phyloP scores from a whole-genome alignment of 2,888 invertebrate genomes.

The Lasioglossum zephyrum region DNA sequence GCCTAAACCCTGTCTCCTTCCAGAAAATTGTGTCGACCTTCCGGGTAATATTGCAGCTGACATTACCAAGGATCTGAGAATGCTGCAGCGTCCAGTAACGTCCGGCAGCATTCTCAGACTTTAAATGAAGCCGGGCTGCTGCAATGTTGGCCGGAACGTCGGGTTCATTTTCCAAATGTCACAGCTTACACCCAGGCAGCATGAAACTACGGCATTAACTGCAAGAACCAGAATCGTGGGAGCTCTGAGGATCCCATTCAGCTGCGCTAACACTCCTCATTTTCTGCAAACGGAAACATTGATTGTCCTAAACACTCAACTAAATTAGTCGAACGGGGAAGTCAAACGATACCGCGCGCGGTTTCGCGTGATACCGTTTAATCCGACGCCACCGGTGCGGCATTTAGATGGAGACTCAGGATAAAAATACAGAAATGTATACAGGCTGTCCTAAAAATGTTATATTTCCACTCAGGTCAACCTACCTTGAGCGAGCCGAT shows the following conservation, averaged over 20 bases:
- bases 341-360: not conserved
- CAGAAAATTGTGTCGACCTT: conserved; percentile 22
- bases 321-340: conserved; percentile 1
- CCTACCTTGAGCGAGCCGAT: too few relatives aligned
- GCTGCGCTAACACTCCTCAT: not conserved
- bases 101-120: conserved; percentile 16
- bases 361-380: not conserved
- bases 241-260: conserved; percentile 15
- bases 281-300: not conserved
- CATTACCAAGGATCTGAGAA: conserved; percentile 1
- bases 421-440: too few relatives aligned
- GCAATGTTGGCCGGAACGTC: not conserved
- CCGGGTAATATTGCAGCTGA: not conserved
- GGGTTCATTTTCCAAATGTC: conserved; percentile 29
- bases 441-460: too few relatives aligned
- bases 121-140: conserved; percentile 10
- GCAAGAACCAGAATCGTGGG: conserved; percentile 14
- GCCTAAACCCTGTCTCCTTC: not conserved
- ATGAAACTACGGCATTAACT: conserved; percentile 18
- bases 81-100: not conserved
- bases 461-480: too few relatives aligned
- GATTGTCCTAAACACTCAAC: not conserved
- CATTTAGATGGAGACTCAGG: not conserved
- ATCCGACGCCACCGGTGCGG: not conserved
- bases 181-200: conserved; percentile 10